phyloP scores from a whole-genome alignment of 2,888 invertebrate genomes.

The Noctua janthina region DNA sequence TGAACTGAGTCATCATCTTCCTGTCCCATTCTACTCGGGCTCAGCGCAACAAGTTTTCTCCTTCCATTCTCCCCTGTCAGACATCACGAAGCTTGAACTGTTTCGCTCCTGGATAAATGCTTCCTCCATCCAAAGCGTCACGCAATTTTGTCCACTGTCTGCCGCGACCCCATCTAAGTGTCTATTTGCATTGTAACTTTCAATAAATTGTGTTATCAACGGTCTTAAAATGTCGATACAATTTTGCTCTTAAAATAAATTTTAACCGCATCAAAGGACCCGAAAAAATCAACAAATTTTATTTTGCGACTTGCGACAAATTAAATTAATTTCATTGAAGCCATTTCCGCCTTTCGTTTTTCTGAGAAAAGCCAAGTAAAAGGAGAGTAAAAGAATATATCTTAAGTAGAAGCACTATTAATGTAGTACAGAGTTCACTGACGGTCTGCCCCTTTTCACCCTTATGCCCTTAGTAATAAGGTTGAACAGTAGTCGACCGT shows the following conservation, averaged over 20 bases:
- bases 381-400: not conserved
- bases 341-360: not conserved
- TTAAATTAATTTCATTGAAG: slow-evolving; percentile 9
- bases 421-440: no score
- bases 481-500: no score
- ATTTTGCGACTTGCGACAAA: slow-evolving; percentile 10
- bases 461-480: no score
- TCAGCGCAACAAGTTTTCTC: not conserved
- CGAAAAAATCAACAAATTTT: slow-evolving; percentile 17
- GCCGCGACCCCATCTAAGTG: not conserved
- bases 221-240: not conserved
- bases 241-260: not conserved
- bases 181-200: not conserved
- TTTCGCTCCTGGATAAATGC: not conserved
- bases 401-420: no score
- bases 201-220: not conserved
- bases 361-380: not conserved
- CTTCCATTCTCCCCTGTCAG: not conserved
- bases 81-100: not conserved
- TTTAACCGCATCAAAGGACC: slow-evolving; percentile 17
- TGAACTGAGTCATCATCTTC: not conserved
- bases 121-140: not conserved
- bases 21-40: not conserved
- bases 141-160: not conserved
- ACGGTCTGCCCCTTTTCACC: no score